Evolutionary conservation across 2,113 vertebrate species (phyloP), one percentile per base, ranked within the genome.

Genomic region (Phodopus roborovskii): DNA sequence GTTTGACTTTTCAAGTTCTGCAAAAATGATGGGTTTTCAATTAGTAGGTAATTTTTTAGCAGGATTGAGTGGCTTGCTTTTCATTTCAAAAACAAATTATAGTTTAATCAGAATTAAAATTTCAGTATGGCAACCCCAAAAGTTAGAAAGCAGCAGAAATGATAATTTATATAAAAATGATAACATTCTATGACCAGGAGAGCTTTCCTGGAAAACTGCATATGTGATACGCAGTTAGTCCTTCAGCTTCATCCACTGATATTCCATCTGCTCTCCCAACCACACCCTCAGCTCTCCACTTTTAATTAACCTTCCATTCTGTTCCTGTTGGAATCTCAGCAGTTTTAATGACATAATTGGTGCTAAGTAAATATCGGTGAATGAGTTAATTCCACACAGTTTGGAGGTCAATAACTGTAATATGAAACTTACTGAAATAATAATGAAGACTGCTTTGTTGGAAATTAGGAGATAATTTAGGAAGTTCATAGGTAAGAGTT

Each of bases 21-120:
- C 50, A 91, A 48, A 88, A 68, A 89, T 36, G 33, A 28, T 60
- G 70, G 15, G 42, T 85, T 78, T 53, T 88, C 1, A 84, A 50
- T 84, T 70, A 79, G 81, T n/a, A 62, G 19, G 16, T 50, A 39
- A 39, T 36, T n/a, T 53, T 78, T 45, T 33, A 81, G 75, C 33
- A 66, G 7, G 10, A 85, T 12, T 30, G 24, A 53, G 45, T 83
- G 19, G 53, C 53, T 83, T 82, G 92, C 36, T 89, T 75, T 83
- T 75, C 20, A 90, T 74, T 90, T 22, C 58, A 84, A 89, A 78
- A 94, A 39, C 74, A 64, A 74, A 75, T 84, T 90, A 8, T 20
- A 84, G 45, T 75, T 74, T 75, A 33, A 58, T 53, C 17, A 36
- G 33, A 62, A 39, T 30, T 4, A 73, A 73, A 62, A 74, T 89